Conservation (phyloP, 2,888 invertebrate species). For the Epinotia brunnichana region DNA sequence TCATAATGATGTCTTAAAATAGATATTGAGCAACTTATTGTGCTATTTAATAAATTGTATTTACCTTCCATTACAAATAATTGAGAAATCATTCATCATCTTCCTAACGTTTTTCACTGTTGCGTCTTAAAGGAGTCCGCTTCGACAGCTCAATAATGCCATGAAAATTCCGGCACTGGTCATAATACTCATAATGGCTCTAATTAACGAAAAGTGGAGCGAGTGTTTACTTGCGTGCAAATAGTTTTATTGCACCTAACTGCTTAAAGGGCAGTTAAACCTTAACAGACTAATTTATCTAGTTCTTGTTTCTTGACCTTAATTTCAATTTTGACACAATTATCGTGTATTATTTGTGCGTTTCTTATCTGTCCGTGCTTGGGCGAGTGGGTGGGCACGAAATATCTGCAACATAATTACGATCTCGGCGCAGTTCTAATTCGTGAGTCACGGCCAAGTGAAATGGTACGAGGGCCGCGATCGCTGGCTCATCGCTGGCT, state of each 20-base stretch:
- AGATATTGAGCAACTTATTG: too few relatives aligned
- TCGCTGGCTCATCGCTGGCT: conserved; percentile 63
- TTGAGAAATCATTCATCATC: too few relatives aligned
- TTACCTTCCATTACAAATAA: too few relatives aligned
- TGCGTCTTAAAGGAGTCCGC: too few relatives aligned
- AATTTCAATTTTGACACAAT: conserved; percentile 71
- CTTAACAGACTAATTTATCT: conserved; percentile 13
- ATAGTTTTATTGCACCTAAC: neutral
- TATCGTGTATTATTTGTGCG: conserved; percentile 64
- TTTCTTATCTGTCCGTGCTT: conserved; percentile 60
- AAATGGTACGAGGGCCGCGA: conserved; percentile 75
- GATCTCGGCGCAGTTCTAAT: conserved; percentile 78
- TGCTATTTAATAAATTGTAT: too few relatives aligned
- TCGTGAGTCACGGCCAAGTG: conserved; percentile 81
- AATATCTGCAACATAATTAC: conserved; percentile 77
- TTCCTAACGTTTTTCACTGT: too few relatives aligned
- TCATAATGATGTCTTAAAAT: too few relatives aligned
- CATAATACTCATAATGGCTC: conserved; percentile 1
- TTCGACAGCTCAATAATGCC: too few relatives aligned
- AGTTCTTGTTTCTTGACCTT: conserved; percentile 60
- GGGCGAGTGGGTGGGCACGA: conserved; percentile 73
- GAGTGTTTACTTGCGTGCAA: neutral
- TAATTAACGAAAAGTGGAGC: neutral
- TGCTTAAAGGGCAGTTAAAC: neutral
- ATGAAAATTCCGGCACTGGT: too few relatives aligned